Evolutionary conservation across 2,888 invertebrate genomes (phyloP).

Genomic region (Lasioglossum vierecki): DNA sequence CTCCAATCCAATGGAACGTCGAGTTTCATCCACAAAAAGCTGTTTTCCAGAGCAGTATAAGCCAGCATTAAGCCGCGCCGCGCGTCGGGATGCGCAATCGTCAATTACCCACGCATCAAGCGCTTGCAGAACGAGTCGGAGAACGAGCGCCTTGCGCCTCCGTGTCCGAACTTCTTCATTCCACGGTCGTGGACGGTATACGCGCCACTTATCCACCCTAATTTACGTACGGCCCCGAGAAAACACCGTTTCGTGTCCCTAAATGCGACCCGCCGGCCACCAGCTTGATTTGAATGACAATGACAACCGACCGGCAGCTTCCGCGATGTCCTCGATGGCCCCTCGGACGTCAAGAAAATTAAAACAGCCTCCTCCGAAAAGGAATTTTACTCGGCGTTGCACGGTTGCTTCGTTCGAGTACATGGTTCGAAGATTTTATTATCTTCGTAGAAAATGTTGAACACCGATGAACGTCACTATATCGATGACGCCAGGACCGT

Average conservation of each 20-base stretch:
- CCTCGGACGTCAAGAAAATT: neutral
- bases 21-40: neutral
- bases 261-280: constrained; percentile 45
- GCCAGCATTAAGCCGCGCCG: constrained; percentile 41
- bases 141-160: constrained; percentile 30
- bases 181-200: constrained; percentile 30
- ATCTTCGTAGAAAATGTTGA: neutral
- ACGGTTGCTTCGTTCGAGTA: neutral
- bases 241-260: constrained; percentile 52
- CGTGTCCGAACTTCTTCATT: constrained; percentile 63
- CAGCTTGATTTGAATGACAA: constrained; percentile 58
- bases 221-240: constrained; percentile 53
- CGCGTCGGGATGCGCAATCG: constrained; percentile 49
- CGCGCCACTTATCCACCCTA: constrained; percentile 64
- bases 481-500: neutral
- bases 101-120: constrained; percentile 60
- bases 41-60: neutral
- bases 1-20: neutral
- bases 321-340: constrained; percentile 14
- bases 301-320: constrained; percentile 18
- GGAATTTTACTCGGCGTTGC: neutral
- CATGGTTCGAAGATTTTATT: neutral
- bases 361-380: neutral
- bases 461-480: neutral
- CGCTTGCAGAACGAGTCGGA: constrained; percentile 59